These are phyloP conservation scores for Drosophila pseudoananassae DNA, from an alignment of 1,140 invertebrate genomes.

Conservation along the genomic window DNA sequence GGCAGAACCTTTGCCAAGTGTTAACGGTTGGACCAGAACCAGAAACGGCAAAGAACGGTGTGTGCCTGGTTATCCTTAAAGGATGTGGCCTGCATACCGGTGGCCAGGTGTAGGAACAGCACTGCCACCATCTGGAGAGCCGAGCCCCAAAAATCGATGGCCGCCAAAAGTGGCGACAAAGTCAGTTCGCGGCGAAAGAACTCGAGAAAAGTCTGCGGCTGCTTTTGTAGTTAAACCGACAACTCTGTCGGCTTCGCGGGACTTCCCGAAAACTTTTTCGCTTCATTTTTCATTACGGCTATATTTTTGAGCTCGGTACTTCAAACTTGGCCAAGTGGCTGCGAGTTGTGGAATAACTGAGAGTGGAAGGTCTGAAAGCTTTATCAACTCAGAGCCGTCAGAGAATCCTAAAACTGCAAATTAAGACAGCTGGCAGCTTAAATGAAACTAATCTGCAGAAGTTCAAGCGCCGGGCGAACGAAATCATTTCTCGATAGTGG, in stretches of 20 bases:
- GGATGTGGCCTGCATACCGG: constrained; percentile 40
- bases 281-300: constrained; percentile 71
- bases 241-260: constrained; percentile 1
- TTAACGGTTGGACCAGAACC: constrained; percentile 26
- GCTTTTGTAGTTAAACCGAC: constrained; percentile 15
- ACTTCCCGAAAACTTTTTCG: constrained; percentile 50
- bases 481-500: not conserved
- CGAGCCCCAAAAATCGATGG: constrained; percentile 36
- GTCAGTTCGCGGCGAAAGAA: constrained; percentile 12
- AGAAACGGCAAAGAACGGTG: not conserved
- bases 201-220: constrained; percentile 44
- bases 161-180: constrained; percentile 53
- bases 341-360: constrained; percentile 6
- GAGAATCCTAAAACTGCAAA: not conserved
- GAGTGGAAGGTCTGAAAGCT: not conserved
- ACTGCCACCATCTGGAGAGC: not conserved
- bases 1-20: constrained; percentile 44
- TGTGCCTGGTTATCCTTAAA: constrained; percentile 1
- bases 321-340: constrained; percentile 46
- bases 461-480: not conserved
- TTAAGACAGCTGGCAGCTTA: constrained; percentile 7
- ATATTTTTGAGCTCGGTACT: constrained; percentile 41
- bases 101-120: constrained; percentile 1
- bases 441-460: constrained; percentile 22
- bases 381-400: constrained; percentile 13